A percentile compares a stretch with the other conserved stretches of the same genome.
phyloP scores from a whole-genome alignment of 2,888 invertebrate species.

The Caenorhabditis macrosperma region DNA sequence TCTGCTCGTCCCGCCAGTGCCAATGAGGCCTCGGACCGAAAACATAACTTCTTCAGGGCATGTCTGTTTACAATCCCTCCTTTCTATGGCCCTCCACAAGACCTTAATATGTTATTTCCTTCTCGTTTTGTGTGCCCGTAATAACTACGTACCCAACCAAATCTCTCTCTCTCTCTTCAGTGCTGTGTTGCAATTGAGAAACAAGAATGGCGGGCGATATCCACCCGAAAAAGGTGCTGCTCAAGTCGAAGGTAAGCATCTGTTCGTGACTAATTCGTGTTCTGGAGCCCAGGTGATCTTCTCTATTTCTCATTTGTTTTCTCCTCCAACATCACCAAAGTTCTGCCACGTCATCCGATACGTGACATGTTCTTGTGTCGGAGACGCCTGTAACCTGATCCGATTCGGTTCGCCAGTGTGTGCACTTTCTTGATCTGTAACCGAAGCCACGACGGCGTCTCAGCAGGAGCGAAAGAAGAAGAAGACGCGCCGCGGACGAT shows the following conservation, averaged over 20 bases:
- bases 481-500: slow-evolving; percentile 7
- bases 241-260: slow-evolving; percentile 53
- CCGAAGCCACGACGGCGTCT: slow-evolving; percentile 24
- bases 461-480: not conserved
- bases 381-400: slow-evolving; percentile 41
- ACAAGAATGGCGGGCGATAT: slow-evolving; percentile 54
- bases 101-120: slow-evolving; percentile 54
- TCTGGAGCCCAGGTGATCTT: slow-evolving; percentile 6
- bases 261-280: not conserved
- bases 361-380: slow-evolving; percentile 41
- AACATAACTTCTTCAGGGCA: slow-evolving; percentile 7
- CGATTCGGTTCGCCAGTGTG: slow-evolving; percentile 11
- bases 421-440: slow-evolving; percentile 56
- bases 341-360: slow-evolving; percentile 42
- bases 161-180: not conserved
- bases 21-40: not conserved
- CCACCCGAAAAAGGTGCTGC: slow-evolving; percentile 58
- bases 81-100: not conserved
- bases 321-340: slow-evolving; percentile 11
- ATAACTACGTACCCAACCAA: not conserved
- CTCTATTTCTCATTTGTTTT: not conserved
- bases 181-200: slow-evolving; percentile 10
- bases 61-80: slow-evolving; percentile 14
- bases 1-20: not conserved
- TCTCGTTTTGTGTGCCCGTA: slow-evolving; percentile 2